These are phyloP conservation scores for Heterochromis multidens DNA, from an alignment of 2,113 vertebrate genomes.

Conservation along the genomic window DNA sequence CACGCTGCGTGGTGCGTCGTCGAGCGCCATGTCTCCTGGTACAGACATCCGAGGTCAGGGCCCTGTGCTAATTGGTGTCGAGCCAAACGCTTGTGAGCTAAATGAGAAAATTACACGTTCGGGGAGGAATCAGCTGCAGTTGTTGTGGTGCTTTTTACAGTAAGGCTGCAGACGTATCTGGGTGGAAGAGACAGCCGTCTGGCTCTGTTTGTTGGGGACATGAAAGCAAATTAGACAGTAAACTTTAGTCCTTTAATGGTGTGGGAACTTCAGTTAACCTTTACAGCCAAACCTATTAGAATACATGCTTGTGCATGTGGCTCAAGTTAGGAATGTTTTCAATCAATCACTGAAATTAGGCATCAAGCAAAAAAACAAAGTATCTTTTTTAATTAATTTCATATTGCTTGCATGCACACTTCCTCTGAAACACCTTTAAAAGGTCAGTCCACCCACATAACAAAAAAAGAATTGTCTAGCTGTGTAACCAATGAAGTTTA, in stretches of 20 bases:
- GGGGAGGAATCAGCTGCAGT: slow-evolving; percentile 71
- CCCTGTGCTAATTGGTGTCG: slow-evolving; percentile 77
- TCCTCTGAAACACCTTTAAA: neutral
- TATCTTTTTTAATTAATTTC: too few relatives aligned
- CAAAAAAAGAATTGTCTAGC: neutral
- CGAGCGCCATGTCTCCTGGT: slow-evolving; percentile 39
- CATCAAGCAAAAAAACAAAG: neutral
- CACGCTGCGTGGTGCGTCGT: slow-evolving; percentile 38
- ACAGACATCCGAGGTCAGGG: slow-evolving; percentile 72
- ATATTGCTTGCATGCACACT: too few relatives aligned
- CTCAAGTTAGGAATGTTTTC: neutral
- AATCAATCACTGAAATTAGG: neutral
- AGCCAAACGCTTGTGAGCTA: slow-evolving; percentile 71
- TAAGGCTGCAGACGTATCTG: slow-evolving; percentile 49
- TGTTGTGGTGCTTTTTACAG: slow-evolving; percentile 58
- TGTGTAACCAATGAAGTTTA: neutral
- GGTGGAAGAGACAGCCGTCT: slow-evolving; percentile 44
- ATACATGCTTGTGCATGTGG: neutral
- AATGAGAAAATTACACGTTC: slow-evolving; percentile 83
- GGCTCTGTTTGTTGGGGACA: slow-evolving; percentile 23
- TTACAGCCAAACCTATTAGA: neutral
- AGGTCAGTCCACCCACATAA: neutral
- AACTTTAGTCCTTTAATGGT: slow-evolving; percentile 26
- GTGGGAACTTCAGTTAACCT: neutral
- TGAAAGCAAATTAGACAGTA: neutral